Conservation (phyloP, 2,888 invertebrate species). For the Lamproptera curius region DNA sequence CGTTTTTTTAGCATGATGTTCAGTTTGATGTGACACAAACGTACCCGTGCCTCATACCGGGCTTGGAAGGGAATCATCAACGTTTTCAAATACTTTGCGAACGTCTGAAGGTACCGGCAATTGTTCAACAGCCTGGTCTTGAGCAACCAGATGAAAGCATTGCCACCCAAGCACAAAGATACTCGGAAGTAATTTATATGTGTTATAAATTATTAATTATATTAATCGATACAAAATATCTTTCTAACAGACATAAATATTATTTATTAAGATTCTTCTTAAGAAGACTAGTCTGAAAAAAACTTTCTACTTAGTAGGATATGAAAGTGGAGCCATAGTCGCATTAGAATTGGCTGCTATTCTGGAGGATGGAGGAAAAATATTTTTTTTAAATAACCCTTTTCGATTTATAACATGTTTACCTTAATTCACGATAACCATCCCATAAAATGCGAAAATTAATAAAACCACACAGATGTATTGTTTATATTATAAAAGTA, state of each 20-base stretch:
- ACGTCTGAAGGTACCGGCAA: slow-evolving; percentile 39
- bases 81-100: slow-evolving; percentile 38
- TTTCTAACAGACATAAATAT: too few species aligned
- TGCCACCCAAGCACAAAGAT: slow-evolving; percentile 36
- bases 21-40: slow-evolving; percentile 26
- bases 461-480: too few species aligned
- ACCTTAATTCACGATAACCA: neutral
- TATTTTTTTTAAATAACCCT: too few species aligned
- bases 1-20: slow-evolving; percentile 28
- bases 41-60: slow-evolving; percentile 42
- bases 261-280: slow-evolving; percentile 27
- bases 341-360: slow-evolving; percentile 39
- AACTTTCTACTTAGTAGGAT: slow-evolving; percentile 38
- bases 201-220: too few species aligned
- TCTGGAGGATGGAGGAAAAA: slow-evolving; percentile 37
- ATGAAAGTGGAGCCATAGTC: slow-evolving; percentile 36
- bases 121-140: slow-evolving; percentile 42
- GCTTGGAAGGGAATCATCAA: slow-evolving; percentile 43
- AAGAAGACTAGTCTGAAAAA: slow-evolving; percentile 27
- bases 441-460: too few species aligned
- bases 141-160: slow-evolving; percentile 36
- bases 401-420: too few species aligned
- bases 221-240: too few species aligned
- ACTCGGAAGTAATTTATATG: too few species aligned
- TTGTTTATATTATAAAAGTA: too few species aligned